Evolutionary conservation across 2,797 vertebrate genomes (phyloP), one percentile per base, ranked within the genome.

Genomic region (Poliocrania exsul): DNA sequence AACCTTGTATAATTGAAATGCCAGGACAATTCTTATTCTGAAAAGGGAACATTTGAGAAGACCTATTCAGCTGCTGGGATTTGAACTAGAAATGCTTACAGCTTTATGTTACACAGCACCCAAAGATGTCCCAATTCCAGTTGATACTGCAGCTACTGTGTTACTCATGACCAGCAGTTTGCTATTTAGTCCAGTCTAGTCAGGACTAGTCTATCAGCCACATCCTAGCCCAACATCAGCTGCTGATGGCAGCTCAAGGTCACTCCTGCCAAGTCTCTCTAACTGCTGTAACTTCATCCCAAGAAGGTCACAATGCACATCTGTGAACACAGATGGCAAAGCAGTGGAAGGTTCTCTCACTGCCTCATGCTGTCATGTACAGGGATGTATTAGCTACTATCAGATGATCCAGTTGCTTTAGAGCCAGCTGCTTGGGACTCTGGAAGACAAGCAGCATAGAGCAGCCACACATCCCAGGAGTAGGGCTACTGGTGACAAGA

Each of bases 1-100:
- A 83, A 42, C 49, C 77, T 64, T 44, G 35, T 17, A 90, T n/a
- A 87, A 65, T 5, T 90, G 86, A 97, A 93, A 95, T 79, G 67
- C 54, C 71, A 89, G 86, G 88, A 91, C 85, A 77, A 66, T 9
- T 80, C 60, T 88, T 62, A 62, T 10, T 86, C 37, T 88, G 47
- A 71, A 88, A 72, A 69, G 15, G 7, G 51, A 88, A 69, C 1
- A 2, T 28, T 44, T 62, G 53, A 81, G 11, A 37, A 57, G 6
- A 69, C 15, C 28, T 40, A 16, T 54, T 72, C 42, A 46, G 4
- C 47, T 84, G 29, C 37, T 73, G 33, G 26, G 33, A 81, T 56
- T 65, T 79, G 40, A 89, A 77, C 16, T 47, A 70, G 60, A 82
- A 92, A 56, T 28, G 25, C 19, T 64, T 53, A 70, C 57, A 81